These are phyloP conservation scores for Zosterops japonicus DNA, from an alignment of 2,113 vertebrate species.

Conservation along the genomic window DNA sequence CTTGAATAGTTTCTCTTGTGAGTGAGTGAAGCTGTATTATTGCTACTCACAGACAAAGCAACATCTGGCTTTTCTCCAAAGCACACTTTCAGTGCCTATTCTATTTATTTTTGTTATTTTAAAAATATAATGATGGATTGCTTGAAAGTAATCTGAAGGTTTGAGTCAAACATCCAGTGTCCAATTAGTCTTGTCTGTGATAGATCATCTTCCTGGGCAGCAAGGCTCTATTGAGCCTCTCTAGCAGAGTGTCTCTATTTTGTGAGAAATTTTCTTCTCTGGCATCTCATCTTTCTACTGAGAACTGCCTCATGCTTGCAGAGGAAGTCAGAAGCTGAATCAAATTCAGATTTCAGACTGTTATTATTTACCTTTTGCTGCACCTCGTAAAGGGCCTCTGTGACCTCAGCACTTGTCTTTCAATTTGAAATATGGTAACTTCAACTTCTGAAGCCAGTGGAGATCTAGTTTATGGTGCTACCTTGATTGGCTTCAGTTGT, in stretches of 20 bases:
- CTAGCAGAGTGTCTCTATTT: not conserved
- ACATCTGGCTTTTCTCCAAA: conserved; percentile 23
- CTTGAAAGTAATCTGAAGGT: not conserved
- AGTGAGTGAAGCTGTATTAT: conserved; percentile 27
- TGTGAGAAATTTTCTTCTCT: not conserved
- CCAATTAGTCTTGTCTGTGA: not conserved
- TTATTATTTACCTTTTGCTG: not conserved
- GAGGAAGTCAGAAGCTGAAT: not conserved
- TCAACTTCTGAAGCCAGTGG: not conserved
- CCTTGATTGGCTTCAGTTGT: not conserved
- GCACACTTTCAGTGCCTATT: not conserved
- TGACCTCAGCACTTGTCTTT: not conserved
- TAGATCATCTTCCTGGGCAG: not conserved
- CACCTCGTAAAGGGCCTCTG: not conserved
- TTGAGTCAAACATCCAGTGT: not conserved
- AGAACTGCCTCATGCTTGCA: not conserved
- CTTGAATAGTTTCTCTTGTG: conserved; percentile 44
- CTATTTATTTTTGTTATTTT: not conserved
- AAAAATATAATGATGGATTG: not conserved
- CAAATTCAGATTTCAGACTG: not conserved
- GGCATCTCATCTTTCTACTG: not conserved
- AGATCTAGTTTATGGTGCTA: not conserved
- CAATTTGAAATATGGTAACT: not conserved
- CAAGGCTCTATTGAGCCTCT: not conserved
- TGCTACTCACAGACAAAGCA: conserved; percentile 19